These are phyloP conservation scores for Mechanitis messenoides DNA, from an alignment of 2,888 invertebrate species.

Conservation along the genomic window DNA sequence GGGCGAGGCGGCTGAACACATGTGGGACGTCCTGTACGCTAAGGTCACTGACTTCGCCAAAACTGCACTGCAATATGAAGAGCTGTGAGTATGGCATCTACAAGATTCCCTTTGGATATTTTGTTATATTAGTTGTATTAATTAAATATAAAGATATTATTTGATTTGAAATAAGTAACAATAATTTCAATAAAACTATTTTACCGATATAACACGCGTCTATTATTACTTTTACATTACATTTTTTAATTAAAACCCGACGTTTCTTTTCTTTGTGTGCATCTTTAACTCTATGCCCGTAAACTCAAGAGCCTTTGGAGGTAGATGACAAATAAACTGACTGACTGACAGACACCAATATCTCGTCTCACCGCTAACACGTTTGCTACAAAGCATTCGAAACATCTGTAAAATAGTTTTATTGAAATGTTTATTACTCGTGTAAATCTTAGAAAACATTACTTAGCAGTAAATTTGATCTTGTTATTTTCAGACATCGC, in stretches of 20 bases:
- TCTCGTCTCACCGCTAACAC: too few species aligned
- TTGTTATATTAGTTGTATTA: neutral
- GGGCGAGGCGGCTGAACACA: conserved; percentile 79
- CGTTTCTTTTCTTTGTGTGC: too few species aligned
- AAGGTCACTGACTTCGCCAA: conserved; percentile 84
- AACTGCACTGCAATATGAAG: conserved; percentile 88
- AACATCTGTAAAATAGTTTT: too few species aligned
- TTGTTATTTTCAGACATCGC: conserved; percentile 76
- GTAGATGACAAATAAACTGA: neutral
- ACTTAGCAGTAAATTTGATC: neutral
- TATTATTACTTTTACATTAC: too few species aligned
- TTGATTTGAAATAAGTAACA: too few species aligned
- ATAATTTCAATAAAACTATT: too few species aligned
- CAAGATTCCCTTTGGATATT: too few species aligned
- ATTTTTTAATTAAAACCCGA: too few species aligned
- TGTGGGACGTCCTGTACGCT: conserved; percentile 80
- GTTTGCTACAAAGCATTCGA: too few species aligned
- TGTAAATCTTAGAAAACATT: too few species aligned
- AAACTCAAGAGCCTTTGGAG: neutral
- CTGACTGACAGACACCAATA: neutral
- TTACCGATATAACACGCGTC: too few species aligned
- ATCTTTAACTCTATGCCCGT: too few species aligned
- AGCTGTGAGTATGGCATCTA: conserved; percentile 67
- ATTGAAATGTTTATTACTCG: neutral
- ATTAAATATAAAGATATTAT: neutral